Conservation (phyloP, 1,140 invertebrate species). For the Drosophila willistoni region DNA sequence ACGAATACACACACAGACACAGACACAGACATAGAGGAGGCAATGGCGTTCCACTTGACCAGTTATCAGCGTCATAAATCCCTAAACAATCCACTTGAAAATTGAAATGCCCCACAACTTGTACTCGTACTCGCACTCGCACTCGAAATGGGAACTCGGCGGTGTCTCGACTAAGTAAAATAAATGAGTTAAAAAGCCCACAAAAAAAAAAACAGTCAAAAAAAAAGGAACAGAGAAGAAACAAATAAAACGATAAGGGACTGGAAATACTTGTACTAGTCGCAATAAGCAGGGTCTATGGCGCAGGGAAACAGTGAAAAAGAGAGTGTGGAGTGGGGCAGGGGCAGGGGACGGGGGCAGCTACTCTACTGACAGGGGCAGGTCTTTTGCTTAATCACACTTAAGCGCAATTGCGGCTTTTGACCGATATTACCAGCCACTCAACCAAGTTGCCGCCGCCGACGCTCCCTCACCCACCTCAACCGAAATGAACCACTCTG, state of each 20-base stretch:
- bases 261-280: constrained; percentile 57
- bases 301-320: background rate
- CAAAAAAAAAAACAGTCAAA: constrained; percentile 31
- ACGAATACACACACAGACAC: background rate
- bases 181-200: constrained; percentile 70
- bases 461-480: background rate
- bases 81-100: constrained; percentile 74
- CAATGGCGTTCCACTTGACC: constrained; percentile 64
- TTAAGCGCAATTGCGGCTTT: constrained; percentile 75
- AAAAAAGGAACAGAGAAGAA: constrained; percentile 4
- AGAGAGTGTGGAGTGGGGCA: background rate
- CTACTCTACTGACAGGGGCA: constrained; percentile 7
- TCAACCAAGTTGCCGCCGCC: constrained; percentile 41
- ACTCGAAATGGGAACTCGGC: constrained; percentile 20
- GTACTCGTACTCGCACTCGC: constrained; percentile 22
- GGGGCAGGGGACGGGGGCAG: background rate
- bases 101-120: constrained; percentile 51
- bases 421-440: constrained; percentile 71
- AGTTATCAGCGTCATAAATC: constrained; percentile 77
- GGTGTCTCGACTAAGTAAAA: constrained; percentile 57
- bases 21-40: constrained; percentile 21
- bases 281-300: constrained; percentile 25
- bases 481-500: background rate
- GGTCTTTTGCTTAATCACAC: constrained; percentile 69
- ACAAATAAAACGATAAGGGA: constrained; percentile 46